Evolutionary conservation across 1,140 invertebrate species (phyloP).

Genomic region (Pseudomyrmex sp.): DNA sequence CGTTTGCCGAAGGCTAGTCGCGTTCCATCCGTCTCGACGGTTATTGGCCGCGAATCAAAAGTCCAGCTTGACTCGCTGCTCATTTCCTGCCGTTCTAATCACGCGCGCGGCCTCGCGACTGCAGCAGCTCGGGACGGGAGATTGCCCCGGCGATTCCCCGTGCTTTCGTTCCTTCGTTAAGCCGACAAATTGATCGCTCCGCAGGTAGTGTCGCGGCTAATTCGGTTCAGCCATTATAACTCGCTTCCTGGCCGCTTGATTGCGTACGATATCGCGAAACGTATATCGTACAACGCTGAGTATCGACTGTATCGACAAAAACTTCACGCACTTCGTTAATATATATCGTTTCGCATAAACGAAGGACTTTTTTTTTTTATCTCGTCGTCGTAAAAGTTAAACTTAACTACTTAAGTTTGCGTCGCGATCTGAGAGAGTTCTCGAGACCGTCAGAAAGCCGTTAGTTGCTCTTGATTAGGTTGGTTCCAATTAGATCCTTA

Average conservation of each 20-base stretch:
- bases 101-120: constrained; percentile 19
- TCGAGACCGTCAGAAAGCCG: constrained; percentile 17
- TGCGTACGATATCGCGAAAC: constrained; percentile 34
- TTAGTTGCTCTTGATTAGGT: background rate
- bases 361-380: constrained; percentile 12
- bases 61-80: constrained; percentile 26
- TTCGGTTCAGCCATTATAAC: constrained; percentile 51
- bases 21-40: constrained; percentile 11
- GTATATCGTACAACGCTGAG: background rate
- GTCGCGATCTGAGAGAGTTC: constrained; percentile 23
- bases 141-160: constrained; percentile 43
- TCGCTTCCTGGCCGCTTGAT: constrained; percentile 36
- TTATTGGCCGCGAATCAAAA: constrained; percentile 51
- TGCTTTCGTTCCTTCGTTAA: constrained; percentile 54
- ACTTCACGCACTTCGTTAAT: constrained; percentile 32
- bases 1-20: constrained; percentile 13
- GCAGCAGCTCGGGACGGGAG: constrained; percentile 15
- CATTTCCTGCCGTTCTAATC: constrained; percentile 56
- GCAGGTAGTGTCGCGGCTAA: constrained; percentile 46
- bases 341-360: constrained; percentile 32
- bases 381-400: too few relatives aligned
- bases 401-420: background rate
- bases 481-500: background rate
- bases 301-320: constrained; percentile 17
- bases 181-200: constrained; percentile 55